phyloP scores from a whole-genome alignment of 64 coral and sea anemone genomes.

The Porites lutea region DNA sequence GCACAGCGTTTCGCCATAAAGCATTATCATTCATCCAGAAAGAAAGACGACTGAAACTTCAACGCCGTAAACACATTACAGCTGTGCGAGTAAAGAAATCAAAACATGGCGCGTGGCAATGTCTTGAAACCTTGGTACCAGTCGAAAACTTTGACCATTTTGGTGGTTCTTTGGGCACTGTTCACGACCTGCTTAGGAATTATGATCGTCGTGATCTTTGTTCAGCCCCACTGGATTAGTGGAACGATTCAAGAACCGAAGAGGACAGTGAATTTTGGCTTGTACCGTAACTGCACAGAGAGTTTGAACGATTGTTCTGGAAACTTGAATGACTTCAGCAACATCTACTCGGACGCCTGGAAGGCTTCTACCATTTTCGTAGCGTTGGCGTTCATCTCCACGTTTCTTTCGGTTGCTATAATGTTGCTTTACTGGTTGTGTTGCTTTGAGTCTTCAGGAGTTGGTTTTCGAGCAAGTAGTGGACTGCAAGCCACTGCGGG shows the following conservation, averaged over 20 bases:
- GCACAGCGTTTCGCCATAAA: slow-evolving; percentile 22
- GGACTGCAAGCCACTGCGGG: slow-evolving; percentile 83
- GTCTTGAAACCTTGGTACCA: slow-evolving; percentile 86
- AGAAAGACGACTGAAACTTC: slow-evolving; percentile 14
- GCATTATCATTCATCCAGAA: slow-evolving; percentile 50
- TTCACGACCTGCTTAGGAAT: slow-evolving; percentile 87
- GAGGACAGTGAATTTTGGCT: slow-evolving; percentile 71
- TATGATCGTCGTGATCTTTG: slow-evolving; percentile 95
- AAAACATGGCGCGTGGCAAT: slow-evolving; percentile 46
- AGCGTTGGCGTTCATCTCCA: slow-evolving; percentile 67
- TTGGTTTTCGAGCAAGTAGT: slow-evolving; percentile 88
- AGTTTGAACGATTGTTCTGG: slow-evolving; percentile 78
- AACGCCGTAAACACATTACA: not conserved
- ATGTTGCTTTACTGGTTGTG: slow-evolving; percentile 84
- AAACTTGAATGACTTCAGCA: slow-evolving; percentile 64
- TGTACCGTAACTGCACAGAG: slow-evolving; percentile 84
- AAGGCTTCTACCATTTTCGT: slow-evolving; percentile 82
- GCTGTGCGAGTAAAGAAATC: not conserved
- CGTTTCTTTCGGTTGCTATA: slow-evolving; percentile 83
- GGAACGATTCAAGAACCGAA: slow-evolving; percentile 23
- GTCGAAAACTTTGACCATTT: slow-evolving; percentile 83
- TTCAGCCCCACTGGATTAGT: slow-evolving; percentile 95
- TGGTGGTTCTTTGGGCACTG: slow-evolving; percentile 83
- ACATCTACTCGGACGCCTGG: slow-evolving; percentile 87
- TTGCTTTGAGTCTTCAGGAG: slow-evolving; percentile 65